Evolutionary conservation across 2,113 vertebrate species (phyloP).

Genomic region (Orientallactaga bullata): DNA sequence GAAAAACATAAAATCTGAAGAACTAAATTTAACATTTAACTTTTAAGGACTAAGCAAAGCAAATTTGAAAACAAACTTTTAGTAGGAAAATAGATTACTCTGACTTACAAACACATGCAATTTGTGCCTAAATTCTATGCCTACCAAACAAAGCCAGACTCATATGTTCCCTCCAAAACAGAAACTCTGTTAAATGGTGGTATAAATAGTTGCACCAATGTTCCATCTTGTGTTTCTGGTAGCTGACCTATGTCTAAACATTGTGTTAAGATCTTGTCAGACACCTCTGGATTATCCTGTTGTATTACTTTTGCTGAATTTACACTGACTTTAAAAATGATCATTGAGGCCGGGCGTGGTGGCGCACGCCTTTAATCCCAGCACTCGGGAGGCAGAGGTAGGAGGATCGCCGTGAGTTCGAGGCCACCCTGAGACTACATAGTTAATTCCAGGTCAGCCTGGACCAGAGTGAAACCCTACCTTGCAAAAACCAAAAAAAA

Average conservation of each 20-base stretch:
- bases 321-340: background rate
- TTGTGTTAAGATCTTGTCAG: background rate
- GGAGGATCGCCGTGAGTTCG: too few species aligned
- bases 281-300: constrained; percentile 29
- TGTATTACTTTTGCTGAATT: background rate
- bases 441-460: too few species aligned
- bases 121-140: background rate
- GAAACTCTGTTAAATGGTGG: background rate
- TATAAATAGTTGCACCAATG: background rate
- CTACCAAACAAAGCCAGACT: background rate
- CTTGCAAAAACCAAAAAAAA: too few species aligned
- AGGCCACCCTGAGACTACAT: too few species aligned
- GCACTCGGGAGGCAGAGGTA: too few species aligned
- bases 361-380: too few species aligned
- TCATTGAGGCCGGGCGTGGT: too few species aligned
- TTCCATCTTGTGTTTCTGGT: background rate
- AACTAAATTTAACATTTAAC: constrained; percentile 15
- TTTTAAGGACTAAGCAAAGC: background rate
- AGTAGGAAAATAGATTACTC: constrained; percentile 1
- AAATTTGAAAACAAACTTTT: constrained; percentile 32
- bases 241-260: background rate
- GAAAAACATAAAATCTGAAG: constrained; percentile 38
- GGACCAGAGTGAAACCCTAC: too few species aligned
- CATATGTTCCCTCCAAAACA: background rate
- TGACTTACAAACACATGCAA: background rate